phyloP scores from a whole-genome alignment of 2,113 vertebrate species.

The Rhabdornis inornatus region DNA sequence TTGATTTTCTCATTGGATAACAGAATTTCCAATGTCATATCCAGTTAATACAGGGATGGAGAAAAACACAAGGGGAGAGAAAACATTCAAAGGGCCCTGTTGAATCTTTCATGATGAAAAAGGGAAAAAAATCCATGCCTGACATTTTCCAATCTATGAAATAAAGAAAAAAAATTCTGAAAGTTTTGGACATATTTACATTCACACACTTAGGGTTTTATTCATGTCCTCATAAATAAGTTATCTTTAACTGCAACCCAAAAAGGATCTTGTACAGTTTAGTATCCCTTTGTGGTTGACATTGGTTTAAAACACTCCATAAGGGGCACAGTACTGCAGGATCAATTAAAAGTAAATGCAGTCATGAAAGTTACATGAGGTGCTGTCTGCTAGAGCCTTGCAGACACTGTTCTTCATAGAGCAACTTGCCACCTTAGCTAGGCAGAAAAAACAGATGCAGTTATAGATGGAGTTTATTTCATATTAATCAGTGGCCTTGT shows the following conservation, averaged over 20 bases:
- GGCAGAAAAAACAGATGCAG: not conserved
- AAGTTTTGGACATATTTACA: not conserved
- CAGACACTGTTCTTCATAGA: not conserved
- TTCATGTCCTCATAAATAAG: slow-evolving; percentile 17
- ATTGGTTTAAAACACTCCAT: slow-evolving; percentile 39
- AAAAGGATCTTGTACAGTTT: slow-evolving; percentile 25
- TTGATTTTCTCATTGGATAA: not conserved
- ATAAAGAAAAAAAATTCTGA: not conserved
- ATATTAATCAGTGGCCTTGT: not conserved
- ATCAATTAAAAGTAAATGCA: slow-evolving; percentile 40
- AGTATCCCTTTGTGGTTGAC: slow-evolving; percentile 27
- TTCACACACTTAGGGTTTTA: not conserved
- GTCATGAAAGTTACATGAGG: slow-evolving; percentile 56
- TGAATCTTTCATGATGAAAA: not conserved
- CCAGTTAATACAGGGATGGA: not conserved
- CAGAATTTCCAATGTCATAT: not conserved
- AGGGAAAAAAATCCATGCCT: not conserved
- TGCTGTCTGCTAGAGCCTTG: not conserved
- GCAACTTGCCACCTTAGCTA: not conserved
- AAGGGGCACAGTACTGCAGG: not conserved
- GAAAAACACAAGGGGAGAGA: not conserved
- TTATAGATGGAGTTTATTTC: not conserved
- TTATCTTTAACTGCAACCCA: slow-evolving; percentile 26
- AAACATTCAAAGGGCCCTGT: not conserved
- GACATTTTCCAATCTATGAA: not conserved